Base-by-base conservation (phyloP, 64 coral and sea anemone species). In the Exaiptasia diaphana region DNA sequence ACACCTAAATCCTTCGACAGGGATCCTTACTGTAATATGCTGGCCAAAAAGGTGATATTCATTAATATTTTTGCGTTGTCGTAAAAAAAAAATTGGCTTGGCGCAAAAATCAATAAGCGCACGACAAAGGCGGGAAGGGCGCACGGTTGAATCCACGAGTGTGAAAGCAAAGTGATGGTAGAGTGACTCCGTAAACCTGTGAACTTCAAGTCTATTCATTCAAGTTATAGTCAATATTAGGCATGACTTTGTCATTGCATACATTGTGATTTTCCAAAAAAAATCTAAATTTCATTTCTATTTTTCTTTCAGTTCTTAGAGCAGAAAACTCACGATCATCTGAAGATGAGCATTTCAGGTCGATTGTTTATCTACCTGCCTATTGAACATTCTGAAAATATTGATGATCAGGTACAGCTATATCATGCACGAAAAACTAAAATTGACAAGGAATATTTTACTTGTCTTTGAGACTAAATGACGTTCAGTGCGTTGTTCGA, bases 361-460 rank as follows among this genome's bases (percentile, higher is more conserved):
- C 37, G 90, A 69, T 24, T 26, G 15, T 93, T 93, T 21, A 29
- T 83, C 1, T 88, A 93, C 68, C 9, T 93, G 85, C 90, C 90
- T 34, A 53, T 93, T 39, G 79, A 83, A 82, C 90, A 93, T 35
- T 63, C 78, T 37, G 90, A 93, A 39, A 50, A 88, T 33, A 88
- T 27, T 26, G 62, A 88, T 22, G 43, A 43, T 23, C 90, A 93
- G 90, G 90, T 93, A 55, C 59, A 73, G 42, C 10, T 18, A n/a
- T n/a, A n/a, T n/a, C n/a, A n/a, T n/a, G n/a, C n/a, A n/a, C n/a
- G n/a, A n/a, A n/a, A n/a, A n/a, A n/a, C 14, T 4, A 65, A 33
- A 31, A 64, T 18, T 12, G 10, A 64, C 60, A 64, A 22, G 7
- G 60, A 22, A 27, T 29, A 31, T 11, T 6, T 4, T 29, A 14